phyloP scores from a whole-genome alignment of 2,797 vertebrate genomes.

The Neopelma chrysocephalum region DNA sequence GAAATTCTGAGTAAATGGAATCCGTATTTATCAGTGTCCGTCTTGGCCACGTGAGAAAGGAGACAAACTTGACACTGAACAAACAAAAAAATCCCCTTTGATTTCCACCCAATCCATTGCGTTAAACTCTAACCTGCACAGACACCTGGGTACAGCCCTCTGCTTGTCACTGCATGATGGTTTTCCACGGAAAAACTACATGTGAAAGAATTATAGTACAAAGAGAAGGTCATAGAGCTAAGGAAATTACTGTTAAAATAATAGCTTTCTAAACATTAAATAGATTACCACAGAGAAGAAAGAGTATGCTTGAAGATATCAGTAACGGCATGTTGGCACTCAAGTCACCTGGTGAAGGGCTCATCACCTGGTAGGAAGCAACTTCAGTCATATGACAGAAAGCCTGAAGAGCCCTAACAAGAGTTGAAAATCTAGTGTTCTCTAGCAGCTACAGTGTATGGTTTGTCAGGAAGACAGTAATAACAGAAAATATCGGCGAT shows the following conservation, averaged over 20 bases:
- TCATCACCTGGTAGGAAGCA: neutral
- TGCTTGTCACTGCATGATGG: neutral
- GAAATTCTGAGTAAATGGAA: constrained; percentile 28
- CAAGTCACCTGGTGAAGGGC: neutral
- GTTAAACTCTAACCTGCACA: neutral
- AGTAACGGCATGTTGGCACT: neutral
- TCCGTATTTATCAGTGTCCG: neutral
- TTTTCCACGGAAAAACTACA: neutral
- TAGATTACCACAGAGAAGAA: neutral
- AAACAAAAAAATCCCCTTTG: neutral
- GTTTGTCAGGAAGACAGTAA: neutral
- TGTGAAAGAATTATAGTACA: neutral
- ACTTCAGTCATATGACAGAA: neutral
- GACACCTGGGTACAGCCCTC: neutral
- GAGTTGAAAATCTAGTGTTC: neutral
- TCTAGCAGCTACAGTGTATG: neutral
- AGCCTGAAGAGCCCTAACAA: neutral
- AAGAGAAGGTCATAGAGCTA: neutral
- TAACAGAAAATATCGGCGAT: neutral
- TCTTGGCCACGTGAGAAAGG: neutral
- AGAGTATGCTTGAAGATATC: neutral
- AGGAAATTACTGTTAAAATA: neutral
- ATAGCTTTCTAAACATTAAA: neutral
- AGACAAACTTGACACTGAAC: neutral
- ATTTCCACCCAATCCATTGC: neutral